These are phyloP conservation scores for Scleropages formosus DNA, from an alignment of 2,797 vertebrate genomes.

Conservation along the genomic window DNA sequence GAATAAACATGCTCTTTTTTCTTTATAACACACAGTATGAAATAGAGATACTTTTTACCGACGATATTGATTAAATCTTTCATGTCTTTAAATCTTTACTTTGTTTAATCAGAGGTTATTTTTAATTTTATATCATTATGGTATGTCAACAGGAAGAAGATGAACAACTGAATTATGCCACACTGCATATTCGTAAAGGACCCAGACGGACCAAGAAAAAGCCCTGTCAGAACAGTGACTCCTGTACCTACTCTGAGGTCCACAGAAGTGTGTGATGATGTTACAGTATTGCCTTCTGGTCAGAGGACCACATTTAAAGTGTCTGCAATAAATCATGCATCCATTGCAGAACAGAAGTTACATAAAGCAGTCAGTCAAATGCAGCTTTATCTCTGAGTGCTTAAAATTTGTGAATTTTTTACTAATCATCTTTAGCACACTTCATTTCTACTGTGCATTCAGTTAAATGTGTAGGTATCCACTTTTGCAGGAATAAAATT, in stretches of 20 bases:
- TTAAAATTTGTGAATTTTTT: neutral
- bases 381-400: neutral
- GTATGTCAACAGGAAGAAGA: neutral
- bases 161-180: neutral
- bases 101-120: neutral
- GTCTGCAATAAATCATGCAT: neutral
- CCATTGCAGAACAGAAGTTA: neutral
- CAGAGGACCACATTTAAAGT: neutral
- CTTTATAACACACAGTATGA: too few species aligned
- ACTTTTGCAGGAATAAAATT: too few species aligned
- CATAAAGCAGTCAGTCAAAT: too few species aligned
- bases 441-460: too few species aligned
- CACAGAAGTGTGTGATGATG: neutral
- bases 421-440: too few species aligned
- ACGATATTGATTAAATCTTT: neutral
- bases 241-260: constrained; percentile 7
- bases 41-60: too few species aligned
- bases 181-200: constrained; percentile 4
- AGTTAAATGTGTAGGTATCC: too few species aligned
- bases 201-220: neutral
- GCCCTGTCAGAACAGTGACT: neutral
- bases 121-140: neutral
- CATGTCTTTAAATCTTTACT: neutral
- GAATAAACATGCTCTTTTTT: neutral
- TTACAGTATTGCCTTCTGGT: neutral